Evolutionary conservation across 2,888 invertebrate species (phyloP).

Genomic region (Lottia gigantea): DNA sequence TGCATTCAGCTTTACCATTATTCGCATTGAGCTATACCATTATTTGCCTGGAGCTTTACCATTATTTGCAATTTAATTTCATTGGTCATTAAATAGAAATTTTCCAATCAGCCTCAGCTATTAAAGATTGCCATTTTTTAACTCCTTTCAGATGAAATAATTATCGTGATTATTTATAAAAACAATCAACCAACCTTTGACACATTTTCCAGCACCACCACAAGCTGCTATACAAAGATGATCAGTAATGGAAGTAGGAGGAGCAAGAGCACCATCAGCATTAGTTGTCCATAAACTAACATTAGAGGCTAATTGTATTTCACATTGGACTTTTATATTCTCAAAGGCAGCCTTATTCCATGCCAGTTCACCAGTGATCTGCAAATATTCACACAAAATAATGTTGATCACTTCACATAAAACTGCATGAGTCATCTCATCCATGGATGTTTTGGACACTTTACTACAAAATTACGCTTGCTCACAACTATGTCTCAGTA

Average conservation of each 20-base stretch:
- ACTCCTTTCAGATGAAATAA: no score
- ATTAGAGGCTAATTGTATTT: constrained; percentile 35
- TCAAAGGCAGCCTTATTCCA: constrained; percentile 38
- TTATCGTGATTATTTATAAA: no score
- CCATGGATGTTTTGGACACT: not conserved
- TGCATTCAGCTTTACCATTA: no score
- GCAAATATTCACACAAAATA: not conserved
- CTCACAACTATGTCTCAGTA: no score
- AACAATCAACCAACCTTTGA: constrained; percentile 39
- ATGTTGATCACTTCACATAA: not conserved
- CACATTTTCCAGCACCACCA: constrained; percentile 37
- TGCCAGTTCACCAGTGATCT: constrained; percentile 32
- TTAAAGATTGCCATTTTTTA: no score
- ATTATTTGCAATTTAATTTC: no score
- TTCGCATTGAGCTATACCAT: no score
- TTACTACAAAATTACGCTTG: no score
- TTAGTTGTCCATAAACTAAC: constrained; percentile 32
- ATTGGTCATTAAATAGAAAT: no score
- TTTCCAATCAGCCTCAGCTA: no score
- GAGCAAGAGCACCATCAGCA: constrained; percentile 18
- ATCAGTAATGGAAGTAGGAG: constrained; percentile 26
- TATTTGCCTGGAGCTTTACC: no score
- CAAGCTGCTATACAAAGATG: constrained; percentile 40
- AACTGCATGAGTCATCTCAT: no score
- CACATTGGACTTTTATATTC: constrained; percentile 39